Conservation (phyloP, 2,113 vertebrate genomes). For the Excalfactoria chinensis region DNA sequence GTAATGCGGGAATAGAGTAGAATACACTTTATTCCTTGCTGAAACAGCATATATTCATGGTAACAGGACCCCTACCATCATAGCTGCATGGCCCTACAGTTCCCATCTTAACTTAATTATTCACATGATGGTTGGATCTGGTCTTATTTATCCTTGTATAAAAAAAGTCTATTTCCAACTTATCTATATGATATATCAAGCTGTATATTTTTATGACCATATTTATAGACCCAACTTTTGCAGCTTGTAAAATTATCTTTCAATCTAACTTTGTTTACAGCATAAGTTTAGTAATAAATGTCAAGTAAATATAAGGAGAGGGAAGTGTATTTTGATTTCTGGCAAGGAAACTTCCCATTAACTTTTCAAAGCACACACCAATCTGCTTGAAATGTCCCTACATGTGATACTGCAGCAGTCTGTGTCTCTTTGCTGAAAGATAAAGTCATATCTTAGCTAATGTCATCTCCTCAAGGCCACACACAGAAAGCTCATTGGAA, state of each 20-base stretch:
- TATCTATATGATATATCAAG: neutral
- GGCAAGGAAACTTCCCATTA: neutral
- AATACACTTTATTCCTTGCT: neutral
- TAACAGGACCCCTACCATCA: neutral
- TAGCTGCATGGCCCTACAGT: neutral
- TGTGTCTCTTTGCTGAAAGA: neutral
- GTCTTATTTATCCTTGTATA: neutral
- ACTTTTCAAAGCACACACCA: neutral
- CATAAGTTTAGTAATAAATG: neutral
- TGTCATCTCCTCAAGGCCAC: neutral
- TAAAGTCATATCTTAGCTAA: constrained; percentile 12
- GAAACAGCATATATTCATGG: neutral
- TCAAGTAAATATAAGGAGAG: neutral
- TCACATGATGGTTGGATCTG: neutral
- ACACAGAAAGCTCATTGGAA: constrained; percentile 30
- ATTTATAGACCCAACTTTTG: neutral
- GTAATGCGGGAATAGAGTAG: neutral
- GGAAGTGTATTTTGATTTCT: neutral
- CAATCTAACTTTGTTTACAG: neutral
- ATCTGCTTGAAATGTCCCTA: constrained; percentile 29
- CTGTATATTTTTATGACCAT: neutral
- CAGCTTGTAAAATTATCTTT: neutral
- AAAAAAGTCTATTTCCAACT: neutral
- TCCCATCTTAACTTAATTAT: neutral
- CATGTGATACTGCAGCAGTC: neutral